Evolutionary conservation across 2,888 invertebrate genomes (phyloP).

Genomic region (Drosophila limbata): DNA sequence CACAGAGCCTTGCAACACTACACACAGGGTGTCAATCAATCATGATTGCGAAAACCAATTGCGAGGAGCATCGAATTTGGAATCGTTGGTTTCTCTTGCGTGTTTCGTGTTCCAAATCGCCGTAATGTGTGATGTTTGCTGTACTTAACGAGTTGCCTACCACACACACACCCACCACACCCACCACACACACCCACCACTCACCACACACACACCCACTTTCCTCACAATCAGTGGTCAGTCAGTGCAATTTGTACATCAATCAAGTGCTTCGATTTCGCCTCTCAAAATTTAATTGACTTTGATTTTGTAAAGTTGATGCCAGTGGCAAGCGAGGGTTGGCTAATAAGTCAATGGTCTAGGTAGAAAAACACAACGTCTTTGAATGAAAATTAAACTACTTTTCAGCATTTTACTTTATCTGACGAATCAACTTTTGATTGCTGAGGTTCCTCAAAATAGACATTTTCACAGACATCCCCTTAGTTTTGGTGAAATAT

Average conservation of each 20-base stretch:
- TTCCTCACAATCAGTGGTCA: constrained; percentile 29
- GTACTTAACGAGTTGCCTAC: constrained; percentile 49
- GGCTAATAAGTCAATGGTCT: neutral
- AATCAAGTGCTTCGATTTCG: constrained; percentile 56
- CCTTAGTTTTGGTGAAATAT: too few relatives aligned
- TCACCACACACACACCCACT: neutral
- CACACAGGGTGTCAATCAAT: constrained; percentile 64
- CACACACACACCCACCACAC: constrained; percentile 9
- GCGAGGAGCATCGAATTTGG: constrained; percentile 12
- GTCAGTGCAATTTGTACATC: constrained; percentile 62
- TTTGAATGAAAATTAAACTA: too few relatives aligned
- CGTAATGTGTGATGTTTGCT: constrained; percentile 57
- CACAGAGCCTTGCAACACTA: constrained; percentile 1
- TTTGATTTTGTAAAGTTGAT: constrained; percentile 61
- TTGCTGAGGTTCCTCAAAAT: too few relatives aligned
- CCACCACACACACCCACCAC: neutral
- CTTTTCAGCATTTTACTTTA: too few relatives aligned
- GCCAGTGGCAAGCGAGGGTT: neutral
- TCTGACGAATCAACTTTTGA: too few relatives aligned
- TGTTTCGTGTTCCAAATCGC: constrained; percentile 46
- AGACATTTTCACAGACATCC: too few relatives aligned
- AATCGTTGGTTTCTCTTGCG: constrained; percentile 46
- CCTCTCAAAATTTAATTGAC: constrained; percentile 72
- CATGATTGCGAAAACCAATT: constrained; percentile 33
- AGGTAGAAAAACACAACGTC: too few relatives aligned